These are phyloP conservation scores for Monopis laevigella DNA, from an alignment of 2,888 invertebrate species.

Conservation along the genomic window DNA sequence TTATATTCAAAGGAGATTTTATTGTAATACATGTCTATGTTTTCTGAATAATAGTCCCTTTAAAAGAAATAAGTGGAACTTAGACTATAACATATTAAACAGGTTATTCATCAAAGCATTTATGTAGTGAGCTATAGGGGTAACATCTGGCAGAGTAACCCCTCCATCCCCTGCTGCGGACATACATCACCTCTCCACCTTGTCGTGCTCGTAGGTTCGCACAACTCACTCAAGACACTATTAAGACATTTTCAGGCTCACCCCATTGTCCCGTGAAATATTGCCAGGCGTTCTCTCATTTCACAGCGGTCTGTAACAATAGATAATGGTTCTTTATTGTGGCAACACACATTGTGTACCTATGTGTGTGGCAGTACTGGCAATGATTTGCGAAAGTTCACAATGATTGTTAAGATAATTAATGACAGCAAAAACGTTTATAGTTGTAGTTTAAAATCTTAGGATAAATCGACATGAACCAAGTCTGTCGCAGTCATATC, in stretches of 20 bases:
- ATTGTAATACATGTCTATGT: too few relatives aligned
- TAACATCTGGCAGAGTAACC: constrained; percentile 31
- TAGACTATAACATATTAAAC: too few relatives aligned
- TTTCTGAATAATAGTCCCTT: too few relatives aligned
- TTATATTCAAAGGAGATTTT: too few relatives aligned
- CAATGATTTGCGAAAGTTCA: constrained; percentile 14
- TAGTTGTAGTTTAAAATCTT: background rate
- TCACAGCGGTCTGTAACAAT: constrained; percentile 14
- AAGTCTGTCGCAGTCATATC: too few relatives aligned
- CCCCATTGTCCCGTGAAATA: constrained; percentile 40
- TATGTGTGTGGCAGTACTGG: too few relatives aligned
- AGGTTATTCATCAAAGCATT: too few relatives aligned
- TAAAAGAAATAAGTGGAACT: too few relatives aligned
- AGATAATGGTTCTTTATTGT: constrained; percentile 10
- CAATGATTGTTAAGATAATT: constrained; percentile 10
- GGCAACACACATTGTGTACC: constrained; percentile 9
- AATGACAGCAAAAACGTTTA: background rate
- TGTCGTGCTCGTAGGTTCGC: constrained; percentile 18
- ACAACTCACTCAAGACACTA: constrained; percentile 34
- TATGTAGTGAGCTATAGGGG: too few relatives aligned
- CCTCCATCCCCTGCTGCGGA: constrained; percentile 32
- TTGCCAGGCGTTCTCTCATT: constrained; percentile 31
- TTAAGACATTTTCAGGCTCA: constrained; percentile 38
- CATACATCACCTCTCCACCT: constrained; percentile 31
- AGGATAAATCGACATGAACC: too few relatives aligned